phyloP scores from a whole-genome alignment of 1,140 invertebrate species.

The Cydia amplana region DNA sequence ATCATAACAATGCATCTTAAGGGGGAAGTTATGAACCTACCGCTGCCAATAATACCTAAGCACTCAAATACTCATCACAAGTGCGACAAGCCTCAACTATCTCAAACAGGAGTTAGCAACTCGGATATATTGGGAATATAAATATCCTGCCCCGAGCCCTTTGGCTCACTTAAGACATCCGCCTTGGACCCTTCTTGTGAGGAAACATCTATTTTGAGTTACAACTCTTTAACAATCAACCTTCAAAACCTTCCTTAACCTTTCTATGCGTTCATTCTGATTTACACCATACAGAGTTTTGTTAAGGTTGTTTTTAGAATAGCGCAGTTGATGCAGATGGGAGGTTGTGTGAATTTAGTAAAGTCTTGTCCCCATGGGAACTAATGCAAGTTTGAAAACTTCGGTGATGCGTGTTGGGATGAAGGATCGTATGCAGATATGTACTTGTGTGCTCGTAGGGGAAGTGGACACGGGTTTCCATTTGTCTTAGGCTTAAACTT shows the following conservation, averaged over 20 bases:
- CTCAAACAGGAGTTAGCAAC: slow-evolving; percentile 39
- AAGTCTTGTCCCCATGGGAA: slow-evolving; percentile 42
- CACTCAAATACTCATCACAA: slow-evolving; percentile 14
- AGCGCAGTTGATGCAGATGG: neutral
- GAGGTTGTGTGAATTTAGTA: neutral
- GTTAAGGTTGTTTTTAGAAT: neutral
- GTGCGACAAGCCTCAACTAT: slow-evolving; percentile 22
- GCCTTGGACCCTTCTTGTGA: slow-evolving; percentile 37
- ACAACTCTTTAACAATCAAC: slow-evolving; percentile 15
- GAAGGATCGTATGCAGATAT: slow-evolving; percentile 32
- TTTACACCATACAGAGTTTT: neutral
- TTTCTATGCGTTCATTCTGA: neutral
- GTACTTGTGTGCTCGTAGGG: slow-evolving; percentile 1
- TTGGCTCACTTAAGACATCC: slow-evolving; percentile 55
- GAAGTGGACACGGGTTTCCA: neutral
- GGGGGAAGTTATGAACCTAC: too few species aligned
- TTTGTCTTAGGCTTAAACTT: slow-evolving; percentile 4
- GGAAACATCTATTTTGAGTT: slow-evolving; percentile 45
- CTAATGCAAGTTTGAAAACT: slow-evolving; percentile 34
- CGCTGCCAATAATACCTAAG: neutral
- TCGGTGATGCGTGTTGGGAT: slow-evolving; percentile 28
- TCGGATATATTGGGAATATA: slow-evolving; percentile 54
- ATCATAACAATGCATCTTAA: neutral
- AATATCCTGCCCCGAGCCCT: slow-evolving; percentile 51
- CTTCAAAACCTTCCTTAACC: neutral